Evolutionary conservation across 2,797 vertebrate species (phyloP), one percentile per base, ranked within the genome.

Genomic region (Remorina albescens): DNA sequence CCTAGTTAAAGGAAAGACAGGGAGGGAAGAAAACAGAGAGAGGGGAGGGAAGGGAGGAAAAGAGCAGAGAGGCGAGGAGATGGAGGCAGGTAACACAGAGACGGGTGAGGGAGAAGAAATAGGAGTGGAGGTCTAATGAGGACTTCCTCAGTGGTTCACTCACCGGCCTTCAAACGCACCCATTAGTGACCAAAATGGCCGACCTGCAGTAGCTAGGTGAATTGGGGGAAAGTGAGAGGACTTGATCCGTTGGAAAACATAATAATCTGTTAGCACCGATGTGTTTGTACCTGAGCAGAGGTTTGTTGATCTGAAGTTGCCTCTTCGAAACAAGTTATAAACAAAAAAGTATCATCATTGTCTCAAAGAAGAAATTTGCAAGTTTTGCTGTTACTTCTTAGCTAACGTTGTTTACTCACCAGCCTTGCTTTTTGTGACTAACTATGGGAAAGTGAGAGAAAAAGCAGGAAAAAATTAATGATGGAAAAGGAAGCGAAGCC

Each of bases 151-250:
- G 92, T 95, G 96, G 47, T 72, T 77, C 57, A 66, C 47, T 67
- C 42, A 21, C 12, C n/a, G 26, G 95, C 96, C 96, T 96, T 71
- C 49, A 96, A 96, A 97, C 95, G 94, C 93, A 94, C 92, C 96
- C 95, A 97, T 97, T 97, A 98, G 96, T 95, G 95, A 96, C 95
- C 79, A 85, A 95, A 97, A 96, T 95, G 96, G 96, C 95, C 95
- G 95, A 96, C 96, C 96, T 96, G 94, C 70, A 74, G 93, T 53
- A 67, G 66, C 51, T 66, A 92, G 92, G 59, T 55, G 59, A 67
- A 12, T 4, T 5, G 36, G 6, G 23, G 49, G 15, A 21, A 11
- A 46, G 44, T 46, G n/a, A 46, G 9, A 46, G 44, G 19, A n/a
- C 18, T 44, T 44, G 41, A 8, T 21, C 44, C 21, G 9, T 1